These are phyloP conservation scores for Lochmaea crataegi DNA, from an alignment of 2,888 invertebrate genomes.

Conservation along the genomic window DNA sequence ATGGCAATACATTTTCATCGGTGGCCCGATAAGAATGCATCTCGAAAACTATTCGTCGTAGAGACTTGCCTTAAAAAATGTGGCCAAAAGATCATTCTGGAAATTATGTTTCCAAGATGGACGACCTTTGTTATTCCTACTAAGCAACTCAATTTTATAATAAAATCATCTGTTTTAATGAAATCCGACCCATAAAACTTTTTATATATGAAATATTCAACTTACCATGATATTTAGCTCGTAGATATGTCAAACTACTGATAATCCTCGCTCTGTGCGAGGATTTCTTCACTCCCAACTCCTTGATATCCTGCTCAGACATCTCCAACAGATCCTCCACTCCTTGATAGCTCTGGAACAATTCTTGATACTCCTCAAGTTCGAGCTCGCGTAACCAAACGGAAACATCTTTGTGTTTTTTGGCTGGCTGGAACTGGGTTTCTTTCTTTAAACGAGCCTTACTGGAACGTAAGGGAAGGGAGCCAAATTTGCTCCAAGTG, in stretches of 20 bases:
- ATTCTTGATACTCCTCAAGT: constrained; percentile 68
- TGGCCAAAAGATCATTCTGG: too few species aligned
- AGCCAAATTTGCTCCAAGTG: constrained; percentile 60
- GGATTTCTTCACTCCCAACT: constrained; percentile 72
- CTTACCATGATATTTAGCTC: constrained; percentile 71
- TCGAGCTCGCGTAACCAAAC: constrained; percentile 74
- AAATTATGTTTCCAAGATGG: too few species aligned
- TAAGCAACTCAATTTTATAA: too few species aligned
- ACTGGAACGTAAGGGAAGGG: constrained; percentile 57
- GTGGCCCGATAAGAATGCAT: too few species aligned
- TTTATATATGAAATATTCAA: neutral
- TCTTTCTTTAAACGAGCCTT: constrained; percentile 52
- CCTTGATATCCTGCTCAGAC: constrained; percentile 71
- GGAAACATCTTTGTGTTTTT: constrained; percentile 68
- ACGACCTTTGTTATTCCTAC: too few species aligned
- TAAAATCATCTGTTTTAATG: too few species aligned
- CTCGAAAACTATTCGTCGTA: too few species aligned
- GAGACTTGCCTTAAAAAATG: too few species aligned
- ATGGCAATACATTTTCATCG: too few species aligned
- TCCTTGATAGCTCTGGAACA: constrained; percentile 67
- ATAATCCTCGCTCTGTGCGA: constrained; percentile 74
- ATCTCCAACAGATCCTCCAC: constrained; percentile 71
- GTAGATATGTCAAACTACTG: constrained; percentile 72
- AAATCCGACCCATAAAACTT: too few species aligned
- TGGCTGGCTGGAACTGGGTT: constrained; percentile 50